Evolutionary conservation across 2,113 vertebrate species (phyloP).

Genomic region (cat (Felis catus)): F.catus_Fca126_mat1.0 CM031419.1:158729501-158730000

Average conservation of each 20-base stretch:
- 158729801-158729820: not conserved
- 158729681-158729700: conserved; percentile 19
- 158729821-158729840: conserved; percentile 29
- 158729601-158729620: not conserved
- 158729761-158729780: conserved; percentile 23
- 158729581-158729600: not conserved
- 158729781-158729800: not conserved
- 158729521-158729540: not conserved
- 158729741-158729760: not conserved
- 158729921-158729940: not conserved
- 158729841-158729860: not conserved
- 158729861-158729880: not conserved
- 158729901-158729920: not conserved
- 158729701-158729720: not conserved
- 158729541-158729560: not conserved
- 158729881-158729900: not conserved
- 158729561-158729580: not conserved
- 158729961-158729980: not conserved
- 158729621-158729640: conserved; percentile 34
- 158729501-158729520: not conserved
- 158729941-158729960: not conserved
- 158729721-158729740: conserved; percentile 46
- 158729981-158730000: conserved; percentile 11
- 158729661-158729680: conserved; percentile 18
- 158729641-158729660: conserved; percentile 22